A percentile compares a stretch with the other conserved stretches of the same genome.
phyloP scores from a whole-genome alignment of 1,140 invertebrate genomes.

The Sinonovacula constricta region DNA sequence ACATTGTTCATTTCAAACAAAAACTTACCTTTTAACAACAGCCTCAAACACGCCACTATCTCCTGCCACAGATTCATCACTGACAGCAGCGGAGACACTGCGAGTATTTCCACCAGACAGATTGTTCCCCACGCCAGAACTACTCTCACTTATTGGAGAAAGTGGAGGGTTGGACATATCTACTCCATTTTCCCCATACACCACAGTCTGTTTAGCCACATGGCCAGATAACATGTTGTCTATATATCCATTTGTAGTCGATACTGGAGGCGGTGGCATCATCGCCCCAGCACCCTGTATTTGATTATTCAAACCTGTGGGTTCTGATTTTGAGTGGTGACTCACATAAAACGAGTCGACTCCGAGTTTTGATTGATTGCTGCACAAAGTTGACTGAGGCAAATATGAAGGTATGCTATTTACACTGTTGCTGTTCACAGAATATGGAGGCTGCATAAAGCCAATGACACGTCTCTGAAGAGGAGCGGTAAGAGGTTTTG shows the following conservation, averaged over 20 bases:
- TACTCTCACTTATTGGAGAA: slow-evolving; percentile 84
- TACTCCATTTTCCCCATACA: slow-evolving; percentile 64
- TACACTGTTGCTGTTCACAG: slow-evolving; percentile 22
- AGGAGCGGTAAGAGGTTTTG: slow-evolving; percentile 36
- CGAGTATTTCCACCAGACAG: slow-evolving; percentile 75
- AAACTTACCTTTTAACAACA: slow-evolving; percentile 81
- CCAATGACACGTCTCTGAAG: slow-evolving; percentile 25
- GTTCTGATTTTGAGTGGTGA: slow-evolving; percentile 32
- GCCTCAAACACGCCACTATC: slow-evolving; percentile 98
- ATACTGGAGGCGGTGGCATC: not conserved
- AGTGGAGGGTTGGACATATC: slow-evolving; percentile 82
- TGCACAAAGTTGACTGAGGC: slow-evolving; percentile 38
- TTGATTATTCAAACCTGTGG: not conserved
- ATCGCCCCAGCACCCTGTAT: not conserved
- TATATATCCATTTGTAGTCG: not conserved
- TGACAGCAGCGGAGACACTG: slow-evolving; percentile 93
- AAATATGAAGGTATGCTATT: slow-evolving; percentile 32
- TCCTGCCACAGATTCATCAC: slow-evolving; percentile 97
- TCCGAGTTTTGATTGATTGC: slow-evolving; percentile 53
- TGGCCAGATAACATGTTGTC: slow-evolving; percentile 43
- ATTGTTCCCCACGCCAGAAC: slow-evolving; percentile 77
- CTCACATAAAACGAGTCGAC: slow-evolving; percentile 18
- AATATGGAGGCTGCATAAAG: slow-evolving; percentile 18
- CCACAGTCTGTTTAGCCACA: slow-evolving; percentile 41
- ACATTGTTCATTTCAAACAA: no score